Percentiles rank a stretch among this genome's conserved stretches.
Evolutionary conservation across 2,888 invertebrate genomes (phyloP).

Genomic region (Eristalis intricaria): DNA sequence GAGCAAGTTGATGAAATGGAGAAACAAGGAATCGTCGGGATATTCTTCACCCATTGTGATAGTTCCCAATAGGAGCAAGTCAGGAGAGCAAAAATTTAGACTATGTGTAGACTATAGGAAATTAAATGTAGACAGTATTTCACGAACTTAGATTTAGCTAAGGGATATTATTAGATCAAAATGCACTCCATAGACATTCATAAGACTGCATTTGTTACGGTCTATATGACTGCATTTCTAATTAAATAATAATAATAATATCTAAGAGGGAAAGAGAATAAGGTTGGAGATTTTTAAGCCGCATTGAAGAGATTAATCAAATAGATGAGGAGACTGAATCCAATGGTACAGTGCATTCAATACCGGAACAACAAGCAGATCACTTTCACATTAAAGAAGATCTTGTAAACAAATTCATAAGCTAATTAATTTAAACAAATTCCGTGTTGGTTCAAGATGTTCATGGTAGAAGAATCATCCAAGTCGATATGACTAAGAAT

Average conservation of each 20-base stretch:
- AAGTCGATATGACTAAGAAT: slow-evolving; percentile 23
- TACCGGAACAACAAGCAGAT: slow-evolving; percentile 35
- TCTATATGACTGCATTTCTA: no score
- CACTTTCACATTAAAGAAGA: slow-evolving; percentile 42
- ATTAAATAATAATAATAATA: neutral
- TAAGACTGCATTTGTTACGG: neutral
- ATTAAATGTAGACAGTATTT: neutral
- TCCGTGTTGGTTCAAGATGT: neutral
- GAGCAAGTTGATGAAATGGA: neutral
- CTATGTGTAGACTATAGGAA: neutral
- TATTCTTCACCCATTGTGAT: neutral
- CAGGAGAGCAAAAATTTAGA: neutral
- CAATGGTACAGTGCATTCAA: slow-evolving; percentile 31
- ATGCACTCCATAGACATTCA: neutral
- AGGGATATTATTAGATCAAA: slow-evolving; percentile 3
- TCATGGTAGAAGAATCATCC: slow-evolving; percentile 1
- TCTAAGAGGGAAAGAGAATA: neutral
- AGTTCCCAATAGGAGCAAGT: neutral
- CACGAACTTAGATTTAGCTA: neutral
- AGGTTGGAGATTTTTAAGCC: slow-evolving; percentile 57
- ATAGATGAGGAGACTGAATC: slow-evolving; percentile 40
- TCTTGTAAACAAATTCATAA: slow-evolving; percentile 17
- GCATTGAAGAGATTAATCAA: slow-evolving; percentile 33
- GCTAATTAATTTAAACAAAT: neutral
- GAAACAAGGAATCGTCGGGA: slow-evolving; percentile 2